phyloP scores from a whole-genome alignment of 2,113 vertebrate genomes.

The Clarias batrachus region DNA sequence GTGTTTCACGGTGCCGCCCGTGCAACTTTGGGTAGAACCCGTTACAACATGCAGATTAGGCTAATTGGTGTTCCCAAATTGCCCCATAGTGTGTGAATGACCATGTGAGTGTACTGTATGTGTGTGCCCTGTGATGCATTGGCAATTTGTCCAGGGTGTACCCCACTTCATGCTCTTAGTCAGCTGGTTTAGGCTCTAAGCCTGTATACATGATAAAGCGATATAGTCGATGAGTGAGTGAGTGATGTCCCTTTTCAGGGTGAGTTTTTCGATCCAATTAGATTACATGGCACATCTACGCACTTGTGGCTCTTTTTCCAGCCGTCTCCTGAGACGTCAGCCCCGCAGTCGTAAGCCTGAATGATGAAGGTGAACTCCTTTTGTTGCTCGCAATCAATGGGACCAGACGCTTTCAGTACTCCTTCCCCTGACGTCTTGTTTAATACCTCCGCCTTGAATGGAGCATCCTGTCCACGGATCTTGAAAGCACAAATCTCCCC shows the following conservation, averaged over 20 bases:
- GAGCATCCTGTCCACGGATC: constrained; percentile 89
- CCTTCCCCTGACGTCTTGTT: constrained; percentile 95
- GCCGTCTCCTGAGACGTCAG: constrained; percentile 78
- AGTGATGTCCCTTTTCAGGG: not conserved
- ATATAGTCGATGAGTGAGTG: too few relatives aligned
- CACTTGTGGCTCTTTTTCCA: constrained; percentile 99
- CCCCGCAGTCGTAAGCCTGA: constrained; percentile 95
- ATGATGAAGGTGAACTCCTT: constrained; percentile 97
- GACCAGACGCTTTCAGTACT: constrained; percentile 79
- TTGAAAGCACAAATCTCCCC: constrained; percentile 98
- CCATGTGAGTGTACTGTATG: too few relatives aligned
- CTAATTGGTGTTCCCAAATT: too few relatives aligned
- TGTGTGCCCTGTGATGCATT: too few relatives aligned
- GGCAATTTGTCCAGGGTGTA: too few relatives aligned
- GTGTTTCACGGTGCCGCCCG: too few relatives aligned
- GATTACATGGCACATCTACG: constrained; percentile 57
- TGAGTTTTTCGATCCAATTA: not conserved
- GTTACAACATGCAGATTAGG: too few relatives aligned
- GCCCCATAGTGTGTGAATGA: too few relatives aligned
- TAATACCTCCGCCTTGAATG: constrained; percentile 91
- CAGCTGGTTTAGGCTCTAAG: too few relatives aligned
- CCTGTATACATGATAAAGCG: too few relatives aligned
- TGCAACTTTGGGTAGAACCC: too few relatives aligned
- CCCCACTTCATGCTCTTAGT: too few relatives aligned
- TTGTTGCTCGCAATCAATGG: constrained; percentile 94